Evolutionary conservation across 2,888 invertebrate species (phyloP), one percentile per base, ranked within the genome.

Genomic region (Nemurella pictetii): DNA sequence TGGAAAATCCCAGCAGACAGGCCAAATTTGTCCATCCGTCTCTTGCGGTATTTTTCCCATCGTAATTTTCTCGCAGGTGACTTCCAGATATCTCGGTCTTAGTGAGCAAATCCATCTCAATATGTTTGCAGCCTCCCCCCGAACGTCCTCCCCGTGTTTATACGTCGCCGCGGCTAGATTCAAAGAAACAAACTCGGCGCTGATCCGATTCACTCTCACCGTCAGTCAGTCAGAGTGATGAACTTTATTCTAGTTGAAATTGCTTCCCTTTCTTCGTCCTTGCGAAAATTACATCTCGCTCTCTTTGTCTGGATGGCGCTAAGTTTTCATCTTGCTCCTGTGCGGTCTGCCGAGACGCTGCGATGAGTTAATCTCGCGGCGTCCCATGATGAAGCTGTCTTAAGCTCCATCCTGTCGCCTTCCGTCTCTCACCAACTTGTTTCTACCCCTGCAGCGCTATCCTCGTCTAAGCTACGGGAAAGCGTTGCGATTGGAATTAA

Each of bases 311-410:
- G 20, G 9, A 55, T 12, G 55, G 55, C 15, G 55, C 12, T 25
- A 75, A 28, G 30, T 78, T 30, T 78, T 30, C 30, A 78, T 78
- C 28, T 28, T 30, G 26, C 27, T 29, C 82, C 27, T 36, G 82
- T 28, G 82, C 82, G 26, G 55, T 28, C 55, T n/a, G 55, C 28
- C 20, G 55, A n/a, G 72, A 72, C 55, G 20, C 27, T 27, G 82
- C 26, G 27, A 82, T 82, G 82, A 82, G 72, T 82, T 55, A 82
- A 82, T 82, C 82, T 81, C 27, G 36, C 36, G 80, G 35, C 36
- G 12, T 28, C 75, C 75, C 26, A 55, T 82, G 55, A 82, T 81
- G 81, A 81, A 55, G 81, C 81, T 81, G 36, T 81, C 81, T 81
- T 81, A 81, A 81, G 81, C 81, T 81, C 15, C 27, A 7, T 26